phyloP scores from a whole-genome alignment of 1,140 invertebrate species.

The Adelges cooleyi region DNA sequence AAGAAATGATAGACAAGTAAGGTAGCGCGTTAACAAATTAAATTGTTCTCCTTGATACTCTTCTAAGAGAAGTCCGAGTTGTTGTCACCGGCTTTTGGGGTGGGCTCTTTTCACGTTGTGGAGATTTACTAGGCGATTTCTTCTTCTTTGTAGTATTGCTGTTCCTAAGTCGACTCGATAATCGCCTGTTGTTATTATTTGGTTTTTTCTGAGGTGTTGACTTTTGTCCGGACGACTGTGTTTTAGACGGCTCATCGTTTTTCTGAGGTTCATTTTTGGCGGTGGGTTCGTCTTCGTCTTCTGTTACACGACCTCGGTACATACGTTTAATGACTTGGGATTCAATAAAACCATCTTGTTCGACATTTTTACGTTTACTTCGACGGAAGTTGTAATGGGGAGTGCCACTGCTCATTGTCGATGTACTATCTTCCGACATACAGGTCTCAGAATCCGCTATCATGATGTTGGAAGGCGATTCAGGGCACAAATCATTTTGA shows the following conservation, averaged over 20 bases:
- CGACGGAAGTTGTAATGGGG: constrained; percentile 22
- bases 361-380: constrained; percentile 22
- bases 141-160: constrained; percentile 5
- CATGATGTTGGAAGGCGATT: background rate
- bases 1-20: background rate
- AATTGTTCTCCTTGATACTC: constrained; percentile 8
- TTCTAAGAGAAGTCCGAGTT: background rate
- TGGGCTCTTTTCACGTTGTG: background rate
- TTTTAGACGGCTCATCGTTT: background rate
- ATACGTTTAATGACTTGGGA: constrained; percentile 27
- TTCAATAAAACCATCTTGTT: constrained; percentile 24
- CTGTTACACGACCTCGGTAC: constrained; percentile 11
- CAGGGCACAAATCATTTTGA: constrained; percentile 5
- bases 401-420: constrained; percentile 20
- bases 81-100: background rate
- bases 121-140: background rate
- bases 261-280: background rate
- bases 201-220: background rate
- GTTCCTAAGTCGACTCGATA: constrained; percentile 10
- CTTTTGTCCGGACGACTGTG: constrained; percentile 3
- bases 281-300: background rate
- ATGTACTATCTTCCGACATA: constrained; percentile 19
- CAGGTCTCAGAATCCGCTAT: constrained; percentile 10
- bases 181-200: background rate
- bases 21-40: background rate